These are phyloP conservation scores for Andrena praecox DNA, from an alignment of 2,888 invertebrate genomes.

Conservation along the genomic window DNA sequence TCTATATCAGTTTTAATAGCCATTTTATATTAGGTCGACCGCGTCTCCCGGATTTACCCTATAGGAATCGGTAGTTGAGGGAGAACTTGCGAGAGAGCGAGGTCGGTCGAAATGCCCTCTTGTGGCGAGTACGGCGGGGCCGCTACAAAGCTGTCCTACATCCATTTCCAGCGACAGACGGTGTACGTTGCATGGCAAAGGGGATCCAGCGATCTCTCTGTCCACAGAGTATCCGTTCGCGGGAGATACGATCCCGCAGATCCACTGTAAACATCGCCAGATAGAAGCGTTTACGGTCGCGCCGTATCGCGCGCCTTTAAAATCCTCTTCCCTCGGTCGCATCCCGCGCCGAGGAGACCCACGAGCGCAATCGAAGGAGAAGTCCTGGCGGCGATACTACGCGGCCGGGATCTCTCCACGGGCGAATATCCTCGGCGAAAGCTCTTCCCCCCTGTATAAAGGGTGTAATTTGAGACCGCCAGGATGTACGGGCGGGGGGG, in stretches of 20 bases:
- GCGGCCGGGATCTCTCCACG: conserved; percentile 7
- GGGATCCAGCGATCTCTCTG: conserved; percentile 12
- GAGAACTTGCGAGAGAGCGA: too few species aligned
- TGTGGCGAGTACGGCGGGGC: too few species aligned
- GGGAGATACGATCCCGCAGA: not conserved
- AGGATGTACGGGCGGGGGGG: not conserved
- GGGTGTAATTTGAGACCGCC: conserved; percentile 28
- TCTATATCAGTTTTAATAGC: too few species aligned
- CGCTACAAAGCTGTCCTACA: not conserved
- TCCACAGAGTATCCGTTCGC: not conserved
- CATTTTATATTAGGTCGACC: too few species aligned
- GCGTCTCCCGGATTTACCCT: too few species aligned
- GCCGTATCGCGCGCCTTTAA: conserved; percentile 4
- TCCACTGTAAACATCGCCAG: conserved; percentile 23
- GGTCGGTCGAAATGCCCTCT: too few species aligned
- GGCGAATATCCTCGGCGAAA: conserved; percentile 26
- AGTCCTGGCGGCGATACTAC: conserved; percentile 32
- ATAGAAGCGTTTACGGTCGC: conserved; percentile 32
- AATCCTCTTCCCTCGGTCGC: not conserved
- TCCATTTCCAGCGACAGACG: not conserved
- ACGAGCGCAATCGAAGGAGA: conserved; percentile 26
- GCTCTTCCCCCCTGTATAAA: conserved; percentile 25
- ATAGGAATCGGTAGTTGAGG: too few species aligned
- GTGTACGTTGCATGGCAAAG: conserved; percentile 8
- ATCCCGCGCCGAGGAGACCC: not conserved